Percentiles rank a stretch among this genome's conserved stretches.
Evolutionary conservation across 2,797 vertebrate species (phyloP).

Genomic region (Cuniculus paca): DNA sequence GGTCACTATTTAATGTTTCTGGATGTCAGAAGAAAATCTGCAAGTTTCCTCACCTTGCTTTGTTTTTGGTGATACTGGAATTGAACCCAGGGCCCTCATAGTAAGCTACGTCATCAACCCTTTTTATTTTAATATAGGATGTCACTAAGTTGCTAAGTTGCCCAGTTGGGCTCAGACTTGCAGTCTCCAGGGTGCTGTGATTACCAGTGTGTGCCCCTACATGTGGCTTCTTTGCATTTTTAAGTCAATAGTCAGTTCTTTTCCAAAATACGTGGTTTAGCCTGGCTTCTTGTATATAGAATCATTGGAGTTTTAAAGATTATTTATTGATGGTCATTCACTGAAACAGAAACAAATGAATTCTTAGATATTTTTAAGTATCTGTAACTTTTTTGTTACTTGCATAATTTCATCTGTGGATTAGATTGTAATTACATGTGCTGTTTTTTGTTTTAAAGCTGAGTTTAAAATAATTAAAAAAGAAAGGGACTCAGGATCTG

Average conservation of each 20-base stretch:
- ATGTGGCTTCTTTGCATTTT: not conserved
- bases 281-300: constrained; percentile 93
- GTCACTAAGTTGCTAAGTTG: not conserved
- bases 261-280: constrained; percentile 91
- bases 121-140: not conserved
- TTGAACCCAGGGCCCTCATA: not conserved
- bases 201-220: not conserved
- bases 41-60: constrained; percentile 63
- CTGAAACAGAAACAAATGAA: constrained; percentile 88
- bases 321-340: constrained; percentile 93
- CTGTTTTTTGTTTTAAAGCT: not conserved
- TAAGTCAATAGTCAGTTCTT: constrained; percentile 91
- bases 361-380: not conserved
- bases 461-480: not conserved
- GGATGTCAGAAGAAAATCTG: not conserved
- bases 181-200: not conserved
- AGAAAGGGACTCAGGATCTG: not conserved
- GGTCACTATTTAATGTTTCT: constrained; percentile 26
- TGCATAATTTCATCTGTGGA: not conserved
- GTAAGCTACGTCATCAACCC: not conserved
- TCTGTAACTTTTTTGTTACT: not conserved
- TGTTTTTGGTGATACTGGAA: not conserved
- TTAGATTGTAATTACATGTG: not conserved
- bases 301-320: constrained; percentile 91
- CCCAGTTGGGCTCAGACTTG: not conserved